A percentile compares a stretch with the other conserved stretches of the same genome.
Evolutionary conservation across 2,888 invertebrate genomes (phyloP).

Genomic region (Oxyteleia sp.): DNA sequence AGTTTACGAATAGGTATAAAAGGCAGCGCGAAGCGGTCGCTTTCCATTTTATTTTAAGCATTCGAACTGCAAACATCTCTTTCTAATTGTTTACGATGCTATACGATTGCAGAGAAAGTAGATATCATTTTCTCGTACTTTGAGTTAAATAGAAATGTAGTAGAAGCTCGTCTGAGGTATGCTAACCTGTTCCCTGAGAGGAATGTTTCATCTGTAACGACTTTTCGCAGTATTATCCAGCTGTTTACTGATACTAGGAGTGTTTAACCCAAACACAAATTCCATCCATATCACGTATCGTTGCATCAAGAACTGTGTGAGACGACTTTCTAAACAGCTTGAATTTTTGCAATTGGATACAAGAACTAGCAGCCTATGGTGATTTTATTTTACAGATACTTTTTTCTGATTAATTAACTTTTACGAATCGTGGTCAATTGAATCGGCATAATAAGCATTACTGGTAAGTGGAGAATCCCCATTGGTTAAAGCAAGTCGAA

Average conservation of each 20-base stretch:
- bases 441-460: too few species aligned
- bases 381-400: too few species aligned
- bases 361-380: too few species aligned
- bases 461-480: too few species aligned
- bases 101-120: neutral
- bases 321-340: too few species aligned
- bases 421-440: too few species aligned
- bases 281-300: neutral
- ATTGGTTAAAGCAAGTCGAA: too few species aligned
- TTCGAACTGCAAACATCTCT: too few species aligned
- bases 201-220: neutral
- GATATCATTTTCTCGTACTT: neutral
- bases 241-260: conserved; percentile 5
- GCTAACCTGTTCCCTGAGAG: neutral
- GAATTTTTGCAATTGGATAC: too few species aligned
- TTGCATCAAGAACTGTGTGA: conserved; percentile 7
- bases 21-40: too few species aligned
- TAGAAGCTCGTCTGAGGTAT: neutral
- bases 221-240: conserved; percentile 4
- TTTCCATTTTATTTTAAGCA: too few species aligned
- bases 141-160: neutral
- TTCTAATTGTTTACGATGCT: neutral
- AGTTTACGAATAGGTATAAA: too few species aligned
- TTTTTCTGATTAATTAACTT: neutral
- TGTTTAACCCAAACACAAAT: neutral